These are phyloP conservation scores for Polypterus senegalus DNA, from an alignment of 2,113 vertebrate species.

Conservation along the genomic window DNA sequence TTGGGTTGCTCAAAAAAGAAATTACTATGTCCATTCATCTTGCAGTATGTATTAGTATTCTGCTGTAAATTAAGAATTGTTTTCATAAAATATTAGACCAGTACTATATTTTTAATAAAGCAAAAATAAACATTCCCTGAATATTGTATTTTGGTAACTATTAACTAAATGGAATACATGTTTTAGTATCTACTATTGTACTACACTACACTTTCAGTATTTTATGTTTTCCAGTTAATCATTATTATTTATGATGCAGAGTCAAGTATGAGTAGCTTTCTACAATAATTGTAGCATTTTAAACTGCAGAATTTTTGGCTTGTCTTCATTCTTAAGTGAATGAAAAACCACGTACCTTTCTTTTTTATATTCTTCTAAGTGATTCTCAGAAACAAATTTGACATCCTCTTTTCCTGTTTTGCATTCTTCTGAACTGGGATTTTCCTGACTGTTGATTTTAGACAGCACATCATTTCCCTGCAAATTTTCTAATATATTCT, in stretches of 20 bases:
- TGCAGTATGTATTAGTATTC: too few species aligned
- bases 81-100: too few species aligned
- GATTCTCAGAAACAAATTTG: slow-evolving; percentile 58
- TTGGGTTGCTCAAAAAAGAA: too few species aligned
- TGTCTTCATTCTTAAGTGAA: too few species aligned
- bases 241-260: slow-evolving; percentile 14
- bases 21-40: too few species aligned
- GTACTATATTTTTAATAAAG: too few species aligned
- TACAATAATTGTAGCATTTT: slow-evolving; percentile 14
- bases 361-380: slow-evolving; percentile 53
- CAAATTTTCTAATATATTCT: slow-evolving; percentile 63
- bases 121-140: too few species aligned
- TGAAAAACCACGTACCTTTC: slow-evolving; percentile 61
- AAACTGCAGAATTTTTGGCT: slow-evolving; percentile 4
- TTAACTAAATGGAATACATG: too few species aligned
- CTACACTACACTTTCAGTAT: too few species aligned
- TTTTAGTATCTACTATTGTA: too few species aligned
- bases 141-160: too few species aligned
- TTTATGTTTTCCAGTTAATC: slow-evolving; percentile 17
- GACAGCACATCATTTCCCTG: slow-evolving; percentile 54
- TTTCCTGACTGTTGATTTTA: slow-evolving; percentile 47
- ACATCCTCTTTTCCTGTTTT: slow-evolving; percentile 46
- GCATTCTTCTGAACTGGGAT: slow-evolving; percentile 50
- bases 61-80: too few species aligned
- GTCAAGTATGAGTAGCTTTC: neutral